A percentile compares a stretch with the other conserved stretches of the same genome.
These are phyloP conservation scores for Lepidotrigona ventralis DNA, from an alignment of 1,140 invertebrate species.

Conservation along the genomic window DNA sequence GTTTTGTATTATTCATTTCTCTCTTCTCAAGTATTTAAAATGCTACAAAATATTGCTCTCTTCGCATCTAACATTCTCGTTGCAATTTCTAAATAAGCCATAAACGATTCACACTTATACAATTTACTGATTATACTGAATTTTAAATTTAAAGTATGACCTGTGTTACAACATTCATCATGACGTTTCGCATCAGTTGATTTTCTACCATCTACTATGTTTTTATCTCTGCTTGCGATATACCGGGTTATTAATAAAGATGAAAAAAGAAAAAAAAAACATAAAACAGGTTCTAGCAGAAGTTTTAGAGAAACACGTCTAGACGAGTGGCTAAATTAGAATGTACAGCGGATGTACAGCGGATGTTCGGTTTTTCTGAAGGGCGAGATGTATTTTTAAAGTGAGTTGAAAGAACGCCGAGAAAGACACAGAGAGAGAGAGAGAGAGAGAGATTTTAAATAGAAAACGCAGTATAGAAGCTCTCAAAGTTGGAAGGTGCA, in stretches of 20 bases:
- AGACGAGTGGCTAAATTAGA: neutral
- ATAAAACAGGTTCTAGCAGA: neutral
- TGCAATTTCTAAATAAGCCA: too few relatives aligned
- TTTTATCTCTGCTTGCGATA: neutral
- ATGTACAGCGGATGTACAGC: neutral
- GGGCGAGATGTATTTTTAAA: slow-evolving; percentile 8
- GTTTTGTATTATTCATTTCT: too few relatives aligned
- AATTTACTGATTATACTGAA: too few relatives aligned
- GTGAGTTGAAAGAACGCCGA: neutral
- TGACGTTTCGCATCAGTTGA: neutral
- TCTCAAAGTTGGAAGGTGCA: neutral
- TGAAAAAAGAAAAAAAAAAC: too few relatives aligned
- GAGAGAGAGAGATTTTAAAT: neutral
- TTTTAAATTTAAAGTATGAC: too few relatives aligned
- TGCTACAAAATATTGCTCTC: too few relatives aligned
- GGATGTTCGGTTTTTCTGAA: neutral
- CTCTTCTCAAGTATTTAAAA: too few relatives aligned
- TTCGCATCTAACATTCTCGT: too few relatives aligned
- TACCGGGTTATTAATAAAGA: neutral
- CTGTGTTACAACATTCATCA: neutral
- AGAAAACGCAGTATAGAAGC: neutral
- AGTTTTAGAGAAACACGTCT: neutral
- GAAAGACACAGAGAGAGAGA: too few relatives aligned
- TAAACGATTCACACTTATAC: too few relatives aligned
- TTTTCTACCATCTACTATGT: neutral